These are phyloP conservation scores for Vanacampus margaritifer DNA, from an alignment of 2,113 vertebrate species.

Conservation along the genomic window DNA sequence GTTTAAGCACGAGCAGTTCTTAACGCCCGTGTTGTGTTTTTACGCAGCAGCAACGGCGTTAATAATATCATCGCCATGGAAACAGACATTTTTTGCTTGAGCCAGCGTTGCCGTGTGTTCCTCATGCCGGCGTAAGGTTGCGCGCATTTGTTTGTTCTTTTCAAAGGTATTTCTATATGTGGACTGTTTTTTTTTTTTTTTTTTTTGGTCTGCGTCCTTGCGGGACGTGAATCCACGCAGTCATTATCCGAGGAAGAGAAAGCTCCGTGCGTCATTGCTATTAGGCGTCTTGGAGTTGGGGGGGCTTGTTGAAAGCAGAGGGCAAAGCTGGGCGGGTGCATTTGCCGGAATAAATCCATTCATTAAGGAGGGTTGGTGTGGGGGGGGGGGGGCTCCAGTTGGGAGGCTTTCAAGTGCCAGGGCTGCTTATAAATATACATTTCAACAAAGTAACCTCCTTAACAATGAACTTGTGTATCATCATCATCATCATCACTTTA, in stretches of 20 bases:
- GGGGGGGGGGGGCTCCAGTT: constrained; percentile 56
- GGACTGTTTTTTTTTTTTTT: background rate
- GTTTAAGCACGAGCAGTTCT: too few relatives aligned
- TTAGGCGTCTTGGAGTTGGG: constrained; percentile 9
- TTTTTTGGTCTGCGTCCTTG: background rate
- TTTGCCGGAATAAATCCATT: constrained; percentile 75
- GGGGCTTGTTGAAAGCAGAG: constrained; percentile 58
- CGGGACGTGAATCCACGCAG: background rate
- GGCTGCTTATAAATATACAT: constrained; percentile 75
- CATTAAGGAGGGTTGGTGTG: constrained; percentile 64
- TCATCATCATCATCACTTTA: constrained; percentile 47
- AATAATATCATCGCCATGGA: background rate
- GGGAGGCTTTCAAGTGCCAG: constrained; percentile 65
- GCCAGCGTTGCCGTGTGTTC: background rate
- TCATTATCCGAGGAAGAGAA: background rate
- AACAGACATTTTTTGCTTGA: background rate
- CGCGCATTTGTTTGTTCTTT: background rate
- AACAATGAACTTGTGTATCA: constrained; percentile 69
- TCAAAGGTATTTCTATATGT: background rate
- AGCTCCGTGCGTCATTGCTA: too few relatives aligned
- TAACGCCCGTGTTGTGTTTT: too few relatives aligned
- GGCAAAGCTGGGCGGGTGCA: constrained; percentile 57
- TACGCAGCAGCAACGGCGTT: background rate
- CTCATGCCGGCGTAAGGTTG: background rate
- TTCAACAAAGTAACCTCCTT: constrained; percentile 61